Percentiles rank a stretch among this genome's conserved stretches.
Evolutionary conservation across 2,888 invertebrate genomes (phyloP).

Genomic region (Aethes cnicana): DNA sequence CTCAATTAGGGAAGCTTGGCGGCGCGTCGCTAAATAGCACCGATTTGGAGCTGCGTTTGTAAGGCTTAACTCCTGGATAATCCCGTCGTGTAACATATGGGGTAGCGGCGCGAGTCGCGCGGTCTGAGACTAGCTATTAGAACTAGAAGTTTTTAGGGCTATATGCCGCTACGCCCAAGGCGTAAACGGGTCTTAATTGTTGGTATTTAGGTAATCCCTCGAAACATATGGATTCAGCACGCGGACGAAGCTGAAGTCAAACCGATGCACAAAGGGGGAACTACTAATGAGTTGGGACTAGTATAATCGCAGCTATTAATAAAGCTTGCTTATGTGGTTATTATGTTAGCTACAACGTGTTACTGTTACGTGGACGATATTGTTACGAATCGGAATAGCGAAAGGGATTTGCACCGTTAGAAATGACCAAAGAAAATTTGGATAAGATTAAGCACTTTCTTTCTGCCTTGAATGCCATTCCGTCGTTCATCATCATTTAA

Average conservation of each 20-base stretch:
- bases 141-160: too few relatives aligned
- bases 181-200: background rate
- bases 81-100: slow-evolving; percentile 38
- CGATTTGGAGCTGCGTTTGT: slow-evolving; percentile 67
- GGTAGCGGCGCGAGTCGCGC: slow-evolving; percentile 3
- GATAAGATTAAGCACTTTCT: too few relatives aligned
- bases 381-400: too few relatives aligned
- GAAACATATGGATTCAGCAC: slow-evolving; percentile 1
- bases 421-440: too few relatives aligned
- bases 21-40: slow-evolving; percentile 64
- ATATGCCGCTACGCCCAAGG: too few relatives aligned
- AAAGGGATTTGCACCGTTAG: too few relatives aligned
- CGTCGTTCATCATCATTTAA: slow-evolving; percentile 7
- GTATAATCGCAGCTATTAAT: slow-evolving; percentile 18
- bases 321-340: background rate
- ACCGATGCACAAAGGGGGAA: slow-evolving; percentile 1
- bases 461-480: too few relatives aligned
- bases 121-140: too few relatives aligned
- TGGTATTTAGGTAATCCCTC: background rate
- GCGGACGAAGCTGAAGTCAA: background rate
- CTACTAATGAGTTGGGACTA: slow-evolving; percentile 4
- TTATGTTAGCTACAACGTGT: too few relatives aligned
- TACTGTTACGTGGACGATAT: too few relatives aligned
- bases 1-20: slow-evolving; percentile 64
- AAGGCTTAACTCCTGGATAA: slow-evolving; percentile 60